Conservation (phyloP, 2,888 invertebrate species). For the Chorisops tibialis region DNA sequence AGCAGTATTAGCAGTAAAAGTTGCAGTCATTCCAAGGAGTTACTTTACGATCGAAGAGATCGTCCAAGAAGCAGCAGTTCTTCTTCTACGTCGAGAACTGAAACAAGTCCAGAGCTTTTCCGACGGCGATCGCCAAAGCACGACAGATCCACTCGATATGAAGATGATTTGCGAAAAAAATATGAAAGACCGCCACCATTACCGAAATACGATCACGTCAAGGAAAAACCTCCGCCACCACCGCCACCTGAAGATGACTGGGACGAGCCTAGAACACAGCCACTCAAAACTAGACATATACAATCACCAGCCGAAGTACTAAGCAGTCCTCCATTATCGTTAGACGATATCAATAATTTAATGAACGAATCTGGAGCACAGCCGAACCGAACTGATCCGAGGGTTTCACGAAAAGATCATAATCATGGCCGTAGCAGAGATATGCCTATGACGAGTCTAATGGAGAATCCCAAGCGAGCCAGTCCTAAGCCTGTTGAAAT, state of each 20-base stretch:
- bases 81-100: background rate
- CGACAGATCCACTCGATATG: slow-evolving; percentile 6
- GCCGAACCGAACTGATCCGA: background rate
- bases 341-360: slow-evolving; percentile 41
- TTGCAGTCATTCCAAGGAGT: background rate
- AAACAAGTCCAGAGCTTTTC: slow-evolving; percentile 10
- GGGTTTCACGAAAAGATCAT: background rate
- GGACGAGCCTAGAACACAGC: slow-evolving; percentile 30
- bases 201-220: background rate
- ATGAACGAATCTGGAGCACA: slow-evolving; percentile 36
- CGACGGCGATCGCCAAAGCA: slow-evolving; percentile 27
- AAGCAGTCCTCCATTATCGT: slow-evolving; percentile 43
- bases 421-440: too few relatives aligned
- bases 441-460: too few relatives aligned
- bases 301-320: slow-evolving; percentile 37
- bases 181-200: slow-evolving; percentile 5
- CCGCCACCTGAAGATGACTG: background rate
- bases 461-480: too few relatives aligned
- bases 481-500: background rate
- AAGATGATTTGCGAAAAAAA: slow-evolving; percentile 14
- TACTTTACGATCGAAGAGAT: background rate
- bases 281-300: slow-evolving; percentile 34
- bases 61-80: too few relatives aligned
- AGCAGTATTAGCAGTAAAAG: background rate
- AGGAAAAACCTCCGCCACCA: background rate